Conservation (phyloP, 2,113 vertebrate genomes). For the Monopterus albus region DNA sequence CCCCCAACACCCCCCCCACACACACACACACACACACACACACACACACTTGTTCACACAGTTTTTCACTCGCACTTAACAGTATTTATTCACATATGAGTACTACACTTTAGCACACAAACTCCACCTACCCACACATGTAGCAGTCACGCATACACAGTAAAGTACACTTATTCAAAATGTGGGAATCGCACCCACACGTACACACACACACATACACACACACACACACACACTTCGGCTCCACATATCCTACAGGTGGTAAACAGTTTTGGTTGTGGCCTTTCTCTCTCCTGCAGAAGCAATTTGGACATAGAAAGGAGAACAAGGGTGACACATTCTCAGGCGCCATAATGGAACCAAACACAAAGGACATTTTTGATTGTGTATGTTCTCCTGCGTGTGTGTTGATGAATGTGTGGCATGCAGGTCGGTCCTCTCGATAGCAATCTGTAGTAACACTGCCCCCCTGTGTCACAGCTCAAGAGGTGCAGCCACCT, state of each 20-base stretch:
- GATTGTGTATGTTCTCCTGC: background rate
- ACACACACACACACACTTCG: background rate
- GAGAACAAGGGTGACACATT: conserved; percentile 12
- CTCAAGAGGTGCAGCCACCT: conserved; percentile 8
- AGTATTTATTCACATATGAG: too few species aligned
- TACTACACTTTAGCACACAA: background rate
- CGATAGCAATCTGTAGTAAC: conserved; percentile 8
- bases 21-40: background rate
- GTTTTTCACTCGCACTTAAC: too few species aligned
- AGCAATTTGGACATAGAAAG: conserved; percentile 41
- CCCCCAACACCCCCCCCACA: conserved; percentile 12
- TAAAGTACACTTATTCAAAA: conserved; percentile 9
- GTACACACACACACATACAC: background rate
- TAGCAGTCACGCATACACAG: background rate
- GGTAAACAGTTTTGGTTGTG: conserved; percentile 1
- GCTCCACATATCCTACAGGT: background rate
- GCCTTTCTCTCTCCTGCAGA: conserved; percentile 1
- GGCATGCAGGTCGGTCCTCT: background rate
- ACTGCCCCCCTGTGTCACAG: conserved; percentile 56
- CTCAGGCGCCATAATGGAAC: conserved; percentile 34
- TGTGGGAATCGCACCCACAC: conserved; percentile 12
- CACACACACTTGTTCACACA: conserved; percentile 1
- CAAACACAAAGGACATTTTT: conserved; percentile 39
- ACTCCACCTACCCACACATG: conserved; percentile 5
- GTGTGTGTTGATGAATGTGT: conserved; percentile 9